A percentile compares a stretch with the other conserved stretches of the same genome.
Evolutionary conservation across 1,140 invertebrate species (phyloP).

Genomic region (Contarinia nasturtii): DNA sequence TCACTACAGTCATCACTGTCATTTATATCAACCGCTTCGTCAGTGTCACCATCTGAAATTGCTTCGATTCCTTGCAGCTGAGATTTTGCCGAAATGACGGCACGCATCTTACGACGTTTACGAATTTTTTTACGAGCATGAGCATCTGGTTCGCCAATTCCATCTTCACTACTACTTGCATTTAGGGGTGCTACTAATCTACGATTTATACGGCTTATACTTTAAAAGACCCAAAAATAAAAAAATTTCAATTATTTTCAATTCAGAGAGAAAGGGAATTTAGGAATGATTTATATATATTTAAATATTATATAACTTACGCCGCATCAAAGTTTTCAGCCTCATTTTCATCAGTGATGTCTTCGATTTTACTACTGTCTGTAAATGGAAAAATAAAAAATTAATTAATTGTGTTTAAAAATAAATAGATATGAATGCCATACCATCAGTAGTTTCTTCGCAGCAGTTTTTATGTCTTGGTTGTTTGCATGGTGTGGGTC

Average conservation of each 20-base stretch:
- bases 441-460: constrained; percentile 13
- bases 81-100: background rate
- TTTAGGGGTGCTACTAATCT: background rate
- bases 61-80: constrained; percentile 11
- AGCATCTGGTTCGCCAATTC: background rate
- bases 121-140: constrained; percentile 15
- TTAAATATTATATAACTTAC: background rate
- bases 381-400: background rate
- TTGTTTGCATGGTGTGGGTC: constrained; percentile 30
- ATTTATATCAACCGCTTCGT: constrained; percentile 16
- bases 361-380: constrained; percentile 11
- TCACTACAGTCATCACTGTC: constrained; percentile 24
- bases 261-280: too few relatives aligned
- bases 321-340: constrained; percentile 12
- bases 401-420: background rate
- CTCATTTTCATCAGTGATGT: constrained; percentile 13
- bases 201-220: background rate
- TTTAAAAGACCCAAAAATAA: too few relatives aligned
- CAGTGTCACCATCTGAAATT: constrained; percentile 17
- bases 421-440: background rate
- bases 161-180: constrained; percentile 2
- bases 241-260: background rate
- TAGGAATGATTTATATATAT: background rate
- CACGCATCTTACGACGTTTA: constrained; percentile 8
- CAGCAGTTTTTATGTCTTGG: constrained; percentile 7